These are phyloP conservation scores for Diachasma alloeum DNA, from an alignment of 1,140 invertebrate species.

Conservation along the genomic window DNA sequence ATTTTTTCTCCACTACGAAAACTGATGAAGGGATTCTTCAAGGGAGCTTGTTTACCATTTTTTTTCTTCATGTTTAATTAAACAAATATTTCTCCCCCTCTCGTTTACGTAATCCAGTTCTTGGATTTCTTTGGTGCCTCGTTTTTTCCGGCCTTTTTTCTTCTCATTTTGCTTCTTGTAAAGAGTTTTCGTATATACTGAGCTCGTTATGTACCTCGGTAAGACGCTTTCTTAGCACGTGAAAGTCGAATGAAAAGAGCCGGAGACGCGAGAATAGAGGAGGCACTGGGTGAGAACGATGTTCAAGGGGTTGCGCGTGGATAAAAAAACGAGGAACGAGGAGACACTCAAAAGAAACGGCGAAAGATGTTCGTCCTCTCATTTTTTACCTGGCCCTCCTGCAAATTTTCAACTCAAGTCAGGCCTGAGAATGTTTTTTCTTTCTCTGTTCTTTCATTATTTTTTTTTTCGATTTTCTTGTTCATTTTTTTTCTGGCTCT, in stretches of 20 bases:
- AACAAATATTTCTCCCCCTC: not conserved
- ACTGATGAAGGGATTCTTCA: not conserved
- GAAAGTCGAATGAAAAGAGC: constrained; percentile 5
- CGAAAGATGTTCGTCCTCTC: not conserved
- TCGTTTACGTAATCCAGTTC: not conserved
- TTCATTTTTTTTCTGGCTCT: not conserved
- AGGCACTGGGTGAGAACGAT: constrained; percentile 11
- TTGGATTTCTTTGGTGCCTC: not conserved
- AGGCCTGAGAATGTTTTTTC: not conserved
- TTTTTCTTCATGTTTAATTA: not conserved
- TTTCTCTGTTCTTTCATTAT: not conserved
- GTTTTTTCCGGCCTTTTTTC: not conserved
- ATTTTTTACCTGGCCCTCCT: constrained; percentile 1
- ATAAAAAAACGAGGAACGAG: not conserved
- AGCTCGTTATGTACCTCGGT: not conserved
- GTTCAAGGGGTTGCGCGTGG: not conserved
- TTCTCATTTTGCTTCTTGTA: not conserved
- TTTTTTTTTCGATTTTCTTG: not conserved
- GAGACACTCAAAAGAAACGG: not conserved
- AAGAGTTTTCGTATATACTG: not conserved
- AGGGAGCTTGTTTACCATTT: not conserved
- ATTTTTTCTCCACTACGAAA: not conserved
- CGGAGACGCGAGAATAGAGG: not conserved
- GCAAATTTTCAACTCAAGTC: not conserved
- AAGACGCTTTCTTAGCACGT: not conserved